Evolutionary conservation across 2,888 invertebrate species (phyloP).

Genomic region (Phragmatobia fuliginosa): DNA sequence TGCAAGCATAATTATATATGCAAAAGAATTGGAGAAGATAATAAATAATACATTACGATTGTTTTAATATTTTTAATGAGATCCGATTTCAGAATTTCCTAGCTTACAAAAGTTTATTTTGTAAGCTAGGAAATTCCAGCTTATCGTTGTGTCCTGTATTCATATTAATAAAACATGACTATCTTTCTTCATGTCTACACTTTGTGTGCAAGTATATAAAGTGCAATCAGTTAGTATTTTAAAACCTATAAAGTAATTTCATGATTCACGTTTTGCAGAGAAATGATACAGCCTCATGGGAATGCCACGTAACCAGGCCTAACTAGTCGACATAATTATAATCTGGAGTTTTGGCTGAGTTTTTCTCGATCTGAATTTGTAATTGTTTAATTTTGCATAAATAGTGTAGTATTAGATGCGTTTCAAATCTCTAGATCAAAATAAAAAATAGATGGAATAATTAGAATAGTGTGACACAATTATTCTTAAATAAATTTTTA

Average conservation of each 20-base stretch:
- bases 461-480: neutral
- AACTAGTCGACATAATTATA: too few relatives aligned
- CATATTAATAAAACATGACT: too few relatives aligned
- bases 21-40: too few relatives aligned
- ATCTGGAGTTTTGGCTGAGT: neutral
- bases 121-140: too few relatives aligned
- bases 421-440: too few relatives aligned
- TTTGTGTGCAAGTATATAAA: too few relatives aligned
- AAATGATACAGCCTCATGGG: neutral
- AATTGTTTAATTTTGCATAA: neutral
- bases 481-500: too few relatives aligned
- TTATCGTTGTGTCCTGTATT: too few relatives aligned
- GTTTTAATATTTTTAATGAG: neutral
- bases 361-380: neutral
- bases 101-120: neutral
- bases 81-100: neutral
- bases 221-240: neutral
- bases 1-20: neutral
- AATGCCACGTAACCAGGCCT: too few relatives aligned
- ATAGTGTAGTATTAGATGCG: too few relatives aligned
- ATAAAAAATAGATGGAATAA: neutral
- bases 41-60: too few relatives aligned
- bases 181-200: too few relatives aligned
- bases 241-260: neutral
- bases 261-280: neutral